These are phyloP conservation scores for Kryphioiulus occultus DNA, from an alignment of 2,888 invertebrate genomes.

Conservation along the genomic window DNA sequence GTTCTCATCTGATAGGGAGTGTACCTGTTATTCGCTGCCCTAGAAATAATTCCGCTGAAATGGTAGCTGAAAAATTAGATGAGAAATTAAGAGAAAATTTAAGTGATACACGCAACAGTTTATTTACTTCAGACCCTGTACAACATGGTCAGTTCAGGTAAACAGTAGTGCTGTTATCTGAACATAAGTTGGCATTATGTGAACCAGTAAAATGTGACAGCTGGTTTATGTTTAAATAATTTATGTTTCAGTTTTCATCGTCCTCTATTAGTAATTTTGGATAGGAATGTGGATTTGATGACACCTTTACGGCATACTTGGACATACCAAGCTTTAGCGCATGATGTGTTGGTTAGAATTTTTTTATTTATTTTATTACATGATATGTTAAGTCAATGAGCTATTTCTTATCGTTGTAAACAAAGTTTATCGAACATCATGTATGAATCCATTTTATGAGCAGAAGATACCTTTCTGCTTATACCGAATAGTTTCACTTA, in stretches of 20 bases:
- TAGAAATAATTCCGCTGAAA: slow-evolving; percentile 96
- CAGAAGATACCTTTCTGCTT: too few species aligned
- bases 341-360: slow-evolving; percentile 78
- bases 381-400: too few species aligned
- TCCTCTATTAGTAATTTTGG: slow-evolving; percentile 89
- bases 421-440: too few species aligned
- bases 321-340: slow-evolving; percentile 98
- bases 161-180: not conserved
- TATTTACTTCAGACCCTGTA: slow-evolving; percentile 87
- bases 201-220: not conserved
- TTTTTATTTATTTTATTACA: not conserved
- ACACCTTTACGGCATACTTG: slow-evolving; percentile 99
- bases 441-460: too few species aligned
- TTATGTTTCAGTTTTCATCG: slow-evolving; percentile 79
- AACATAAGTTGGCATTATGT: not conserved
- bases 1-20: slow-evolving; percentile 66
- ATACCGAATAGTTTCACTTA: too few species aligned
- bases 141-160: slow-evolving; percentile 67
- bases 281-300: slow-evolving; percentile 94
- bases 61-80: slow-evolving; percentile 96
- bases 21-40: slow-evolving; percentile 92
- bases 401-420: too few species aligned
- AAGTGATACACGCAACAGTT: slow-evolving; percentile 94
- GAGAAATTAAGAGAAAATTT: slow-evolving; percentile 96
- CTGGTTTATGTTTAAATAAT: not conserved